Evolutionary conservation across 92 coral and sea anemone species (phyloP), one percentile per base, ranked within the genome.

Genomic region (Hydrozoanthus gracilis): DNA sequence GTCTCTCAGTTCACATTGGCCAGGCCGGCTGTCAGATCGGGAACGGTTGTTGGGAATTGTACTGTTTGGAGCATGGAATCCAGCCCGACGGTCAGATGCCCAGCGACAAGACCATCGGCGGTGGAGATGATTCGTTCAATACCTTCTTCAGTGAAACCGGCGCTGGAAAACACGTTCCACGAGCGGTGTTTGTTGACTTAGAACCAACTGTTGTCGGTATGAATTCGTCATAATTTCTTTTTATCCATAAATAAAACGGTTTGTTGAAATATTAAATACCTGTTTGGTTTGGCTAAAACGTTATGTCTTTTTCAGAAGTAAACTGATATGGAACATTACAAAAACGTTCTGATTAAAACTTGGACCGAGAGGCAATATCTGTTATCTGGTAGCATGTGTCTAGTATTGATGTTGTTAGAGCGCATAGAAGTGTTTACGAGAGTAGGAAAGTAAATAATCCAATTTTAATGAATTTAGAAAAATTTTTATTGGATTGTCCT

Each of bases 1-100:
- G 82, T 27, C 39, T 68, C 10, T 68, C 52, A 91, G 93, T 96
- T 83, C 99, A 96, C 78, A 95, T 96, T 49, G 99, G 99, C 86
- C 99, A 96, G 86, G 96, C 99, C 61, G 99, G 99, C 71, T 96
- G 93, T 44, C 98, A 95, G 87, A 94, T 94, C 74, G 98, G 98
- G 14, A 95, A 95, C 79, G 95, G 92, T 54, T 96, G 98, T 86
- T 96, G 98, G 98, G 98, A 96, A 87, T 80, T 96, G 84, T 96
- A 96, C 90, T 96, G 98, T 73, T 90, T 96, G 89, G 98, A 96
- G 88, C 98, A 96, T 84, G 98, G 95, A 82, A 96, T 96, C 86
- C 94, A 92, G 79, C 98, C 98, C 13, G 98, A 96, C 87, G 98
- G 98, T 52, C 98, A 95, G 76, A 91, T 92, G 92, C 98, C 94